These are phyloP conservation scores for Pteropus alecto DNA, from an alignment of 2,113 vertebrate species.

Conservation along the genomic window DNA sequence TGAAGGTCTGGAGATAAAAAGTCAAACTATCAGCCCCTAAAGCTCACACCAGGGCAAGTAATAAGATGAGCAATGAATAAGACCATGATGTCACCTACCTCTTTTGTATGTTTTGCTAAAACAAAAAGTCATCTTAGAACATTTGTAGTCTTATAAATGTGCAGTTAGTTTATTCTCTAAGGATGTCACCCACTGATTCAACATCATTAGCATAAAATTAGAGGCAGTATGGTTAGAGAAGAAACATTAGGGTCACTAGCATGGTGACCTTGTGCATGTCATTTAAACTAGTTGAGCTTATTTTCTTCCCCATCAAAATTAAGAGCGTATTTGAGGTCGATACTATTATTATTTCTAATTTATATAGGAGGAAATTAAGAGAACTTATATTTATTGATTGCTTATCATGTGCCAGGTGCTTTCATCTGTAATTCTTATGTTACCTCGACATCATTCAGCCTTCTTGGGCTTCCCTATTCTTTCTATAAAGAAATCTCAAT, in stretches of 20 bases:
- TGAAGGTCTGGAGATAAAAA: constrained; percentile 17
- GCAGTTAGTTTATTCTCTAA: constrained; percentile 12
- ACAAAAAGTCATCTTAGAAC: background rate
- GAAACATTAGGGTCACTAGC: background rate
- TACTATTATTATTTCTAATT: no score
- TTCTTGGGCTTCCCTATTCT: background rate
- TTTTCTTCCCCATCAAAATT: background rate
- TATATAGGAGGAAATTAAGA: background rate
- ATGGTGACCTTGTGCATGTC: background rate
- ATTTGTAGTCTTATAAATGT: background rate
- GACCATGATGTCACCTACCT: background rate
- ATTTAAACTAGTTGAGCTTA: background rate
- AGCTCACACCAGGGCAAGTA: background rate
- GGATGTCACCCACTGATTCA: background rate
- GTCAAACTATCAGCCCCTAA: background rate
- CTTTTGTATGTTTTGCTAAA: background rate
- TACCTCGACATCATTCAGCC: background rate
- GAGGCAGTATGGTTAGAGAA: background rate
- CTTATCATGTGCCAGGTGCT: background rate
- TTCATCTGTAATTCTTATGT: background rate
- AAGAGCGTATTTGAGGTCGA: background rate
- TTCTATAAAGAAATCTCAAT: constrained; percentile 29
- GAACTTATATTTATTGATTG: background rate
- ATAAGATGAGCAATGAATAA: background rate
- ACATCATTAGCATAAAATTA: constrained; percentile 33